These are phyloP conservation scores for Poeciliopsis presidionis DNA, from an alignment of 2,797 vertebrate species.

Conservation along the genomic window DNA sequence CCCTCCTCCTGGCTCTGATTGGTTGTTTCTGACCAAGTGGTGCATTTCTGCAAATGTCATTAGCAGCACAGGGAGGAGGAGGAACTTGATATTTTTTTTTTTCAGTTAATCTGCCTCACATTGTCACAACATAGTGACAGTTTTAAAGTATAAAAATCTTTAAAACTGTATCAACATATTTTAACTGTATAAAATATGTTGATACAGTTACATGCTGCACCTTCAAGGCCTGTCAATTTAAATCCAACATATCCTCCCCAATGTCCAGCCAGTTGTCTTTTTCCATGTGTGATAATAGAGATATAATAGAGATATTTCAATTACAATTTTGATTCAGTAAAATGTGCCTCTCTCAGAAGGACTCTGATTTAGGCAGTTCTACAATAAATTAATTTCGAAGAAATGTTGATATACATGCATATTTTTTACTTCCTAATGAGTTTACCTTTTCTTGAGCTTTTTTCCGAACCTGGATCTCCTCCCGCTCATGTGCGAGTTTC, in stretches of 20 bases:
- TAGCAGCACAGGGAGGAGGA: no score
- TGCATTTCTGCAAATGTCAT: no score
- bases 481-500: slow-evolving; percentile 86
- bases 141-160: no score
- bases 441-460: slow-evolving; percentile 90
- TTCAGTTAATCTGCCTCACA: no score
- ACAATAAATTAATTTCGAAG: neutral
- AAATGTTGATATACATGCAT: no score
- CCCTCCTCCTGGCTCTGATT: no score
- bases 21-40: no score
- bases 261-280: neutral
- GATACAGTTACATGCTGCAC: no score
- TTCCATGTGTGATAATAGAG: neutral
- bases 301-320: neutral
- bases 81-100: no score
- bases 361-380: neutral
- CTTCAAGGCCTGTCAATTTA: neutral
- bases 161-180: no score
- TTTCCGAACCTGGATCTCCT: slow-evolving; percentile 88
- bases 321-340: neutral
- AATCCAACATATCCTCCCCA: neutral
- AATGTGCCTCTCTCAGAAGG: neutral
- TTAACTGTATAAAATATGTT: no score
- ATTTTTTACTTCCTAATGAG: neutral
- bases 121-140: no score